A percentile compares a stretch with the other conserved stretches of the same genome.
Evolutionary conservation across 2,888 invertebrate species (phyloP).

Genomic region (Caenorhabditis japonica): DNA sequence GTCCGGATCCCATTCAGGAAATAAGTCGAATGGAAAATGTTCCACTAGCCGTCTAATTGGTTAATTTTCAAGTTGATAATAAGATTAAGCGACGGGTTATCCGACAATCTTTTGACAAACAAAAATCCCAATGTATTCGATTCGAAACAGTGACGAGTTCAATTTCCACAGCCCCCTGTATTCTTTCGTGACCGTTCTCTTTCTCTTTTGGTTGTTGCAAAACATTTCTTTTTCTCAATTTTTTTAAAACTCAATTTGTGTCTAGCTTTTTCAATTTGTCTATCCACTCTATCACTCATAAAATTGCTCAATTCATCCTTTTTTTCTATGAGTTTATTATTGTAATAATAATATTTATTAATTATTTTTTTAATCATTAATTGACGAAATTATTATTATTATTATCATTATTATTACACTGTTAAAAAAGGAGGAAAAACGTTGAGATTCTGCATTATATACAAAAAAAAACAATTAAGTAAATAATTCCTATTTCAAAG

Average conservation of each 20-base stretch:
- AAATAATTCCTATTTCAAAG: no score
- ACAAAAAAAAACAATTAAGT: slow-evolving; percentile 2
- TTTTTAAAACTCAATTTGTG: not conserved
- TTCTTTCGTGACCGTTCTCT: slow-evolving; percentile 1
- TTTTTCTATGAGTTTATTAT: slow-evolving; percentile 4
- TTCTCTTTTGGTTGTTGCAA: no score
- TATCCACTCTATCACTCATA: not conserved
- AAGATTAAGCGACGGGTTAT: no score
- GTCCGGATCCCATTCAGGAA: slow-evolving; percentile 47
- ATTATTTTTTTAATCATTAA: slow-evolving; percentile 9
- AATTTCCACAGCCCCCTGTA: slow-evolving; percentile 3
- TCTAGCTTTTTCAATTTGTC: slow-evolving; percentile 7
- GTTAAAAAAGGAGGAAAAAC: no score
- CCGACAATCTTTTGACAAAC: no score
- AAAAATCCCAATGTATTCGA: slow-evolving; percentile 34
- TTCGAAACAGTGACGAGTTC: slow-evolving; percentile 14
- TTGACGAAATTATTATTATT: not conserved
- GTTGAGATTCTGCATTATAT: slow-evolving; percentile 18
- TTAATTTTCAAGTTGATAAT: slow-evolving; percentile 3
- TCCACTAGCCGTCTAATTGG: slow-evolving; percentile 44
- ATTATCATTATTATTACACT: slow-evolving; percentile 17
- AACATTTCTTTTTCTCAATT: not conserved
- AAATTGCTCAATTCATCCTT: slow-evolving; percentile 3
- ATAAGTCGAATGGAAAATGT: slow-evolving; percentile 48
- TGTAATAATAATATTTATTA: slow-evolving; percentile 10